Percentiles rank a stretch among this genome's conserved stretches.
Evolutionary conservation across 2,888 invertebrate species (phyloP).

Genomic region (Nomada hirtipes): DNA sequence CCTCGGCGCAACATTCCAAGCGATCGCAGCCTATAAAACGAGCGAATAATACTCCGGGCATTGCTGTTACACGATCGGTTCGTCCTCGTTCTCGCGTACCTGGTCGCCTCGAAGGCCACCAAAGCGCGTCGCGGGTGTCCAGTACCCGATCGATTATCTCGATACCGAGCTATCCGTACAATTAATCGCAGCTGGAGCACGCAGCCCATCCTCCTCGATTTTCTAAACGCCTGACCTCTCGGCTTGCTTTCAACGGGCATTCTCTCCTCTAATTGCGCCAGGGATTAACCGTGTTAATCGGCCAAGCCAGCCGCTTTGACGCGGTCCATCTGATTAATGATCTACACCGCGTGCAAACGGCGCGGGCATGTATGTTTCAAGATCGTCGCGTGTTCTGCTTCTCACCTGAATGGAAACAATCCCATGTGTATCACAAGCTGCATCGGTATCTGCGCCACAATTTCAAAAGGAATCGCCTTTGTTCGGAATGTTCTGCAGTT

Average conservation of each 20-base stretch:
- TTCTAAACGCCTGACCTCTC: constrained; percentile 45
- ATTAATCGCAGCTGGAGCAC: constrained; percentile 52
- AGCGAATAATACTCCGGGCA: not conserved
- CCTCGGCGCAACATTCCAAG: not conserved
- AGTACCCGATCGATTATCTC: constrained; percentile 49
- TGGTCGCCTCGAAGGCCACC: not conserved
- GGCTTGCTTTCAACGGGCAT: constrained; percentile 50
- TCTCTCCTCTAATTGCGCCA: constrained; percentile 57
- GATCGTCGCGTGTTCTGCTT: too few species aligned
- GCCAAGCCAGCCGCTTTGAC: constrained; percentile 49
- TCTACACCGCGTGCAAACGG: not conserved
- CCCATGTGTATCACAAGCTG: not conserved
- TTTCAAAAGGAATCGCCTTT: not conserved
- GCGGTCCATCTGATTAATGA: constrained; percentile 67
- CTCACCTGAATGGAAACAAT: too few species aligned
- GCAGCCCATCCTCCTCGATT: constrained; percentile 48
- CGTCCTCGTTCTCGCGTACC: constrained; percentile 42
- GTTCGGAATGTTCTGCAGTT: not conserved
- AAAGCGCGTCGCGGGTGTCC: constrained; percentile 29
- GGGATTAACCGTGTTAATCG: constrained; percentile 66
- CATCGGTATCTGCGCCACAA: not conserved
- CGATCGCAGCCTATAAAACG: not conserved
- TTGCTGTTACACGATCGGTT: constrained; percentile 28
- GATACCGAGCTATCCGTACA: constrained; percentile 34
- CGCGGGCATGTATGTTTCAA: too few species aligned